Evolutionary conservation across 2,797 vertebrate genomes (phyloP), one percentile per base, ranked within the genome.

Genomic region (Betta splendens): DNA sequence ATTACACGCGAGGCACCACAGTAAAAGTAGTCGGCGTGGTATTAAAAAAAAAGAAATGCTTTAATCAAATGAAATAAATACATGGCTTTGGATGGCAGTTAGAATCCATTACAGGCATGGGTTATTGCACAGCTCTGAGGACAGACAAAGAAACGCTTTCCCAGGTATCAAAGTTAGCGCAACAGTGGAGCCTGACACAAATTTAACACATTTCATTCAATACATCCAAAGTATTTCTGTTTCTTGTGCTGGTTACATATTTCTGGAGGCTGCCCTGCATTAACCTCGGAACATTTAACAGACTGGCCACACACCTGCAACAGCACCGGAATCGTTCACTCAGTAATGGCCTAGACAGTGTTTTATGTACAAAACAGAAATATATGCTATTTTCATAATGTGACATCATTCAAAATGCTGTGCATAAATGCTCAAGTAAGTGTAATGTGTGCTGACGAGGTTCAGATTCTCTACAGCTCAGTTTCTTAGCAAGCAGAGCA

Each of bases 51-150:
- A 66, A 65, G 51, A 85, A 86, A 87, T 56, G 66, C 58, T 88
- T 92, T 91, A 91, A 86, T 91, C 89, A 90, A 89, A 88, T 68
- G 63, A 91, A 89, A 89, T 84, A 87, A 91, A 91, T 90, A 91
- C 84, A 91, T 72, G 86, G 85, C 80, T 89, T 89, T 79, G 79
- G 77, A 87, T 90, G 89, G 90, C 89, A 91, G 89, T 90, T 85
- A 75, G 77, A 87, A 83, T 85, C 81, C 79, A 81, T 89, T 87
- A 89, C 88, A 91, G 88, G 83, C 83, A 88, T 88, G 76, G 75
- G 82, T 91, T 91, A 90, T 89, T 92, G 88, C 85, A 90, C 87
- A 87, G 77, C 75, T 89, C 79, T 72, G 69, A 64, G 48, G 58
- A 85, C 61, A 70, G 62, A 83, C 60, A 70, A 29, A 36, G 61